These are phyloP conservation scores for Encarsia formosa DNA, from an alignment of 2,888 invertebrate species.

Conservation along the genomic window DNA sequence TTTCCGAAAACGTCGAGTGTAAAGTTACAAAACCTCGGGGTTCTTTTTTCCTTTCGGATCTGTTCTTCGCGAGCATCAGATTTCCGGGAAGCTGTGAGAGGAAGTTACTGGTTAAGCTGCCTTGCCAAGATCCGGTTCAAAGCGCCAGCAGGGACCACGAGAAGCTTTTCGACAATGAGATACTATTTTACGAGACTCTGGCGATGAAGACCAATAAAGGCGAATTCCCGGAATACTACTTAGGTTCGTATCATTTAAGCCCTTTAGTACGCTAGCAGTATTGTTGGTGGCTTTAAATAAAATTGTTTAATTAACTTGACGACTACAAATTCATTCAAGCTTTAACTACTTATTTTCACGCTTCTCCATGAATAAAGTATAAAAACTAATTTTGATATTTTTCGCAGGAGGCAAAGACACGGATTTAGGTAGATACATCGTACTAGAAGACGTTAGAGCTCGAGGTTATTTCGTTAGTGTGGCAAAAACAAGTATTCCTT, in stretches of 20 bases:
- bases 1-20: slow-evolving; percentile 20
- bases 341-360: too few relatives aligned
- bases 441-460: slow-evolving; percentile 35
- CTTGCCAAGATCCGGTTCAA: background rate
- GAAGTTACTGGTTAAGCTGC: slow-evolving; percentile 3
- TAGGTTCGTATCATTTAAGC: slow-evolving; percentile 4
- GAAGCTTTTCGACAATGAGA: slow-evolving; percentile 41
- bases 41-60: slow-evolving; percentile 30
- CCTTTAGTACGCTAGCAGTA: too few relatives aligned
- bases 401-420: slow-evolving; percentile 19
- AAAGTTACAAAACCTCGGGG: slow-evolving; percentile 26
- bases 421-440: slow-evolving; percentile 29
- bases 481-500: slow-evolving; percentile 25
- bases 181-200: slow-evolving; percentile 38
- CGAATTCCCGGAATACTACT: slow-evolving; percentile 28
- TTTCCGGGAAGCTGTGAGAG: slow-evolving; percentile 4
- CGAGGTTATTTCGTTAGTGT: slow-evolving; percentile 31
- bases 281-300: too few relatives aligned
- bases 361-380: too few relatives aligned
- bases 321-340: too few relatives aligned
- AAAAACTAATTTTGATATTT: too few relatives aligned
- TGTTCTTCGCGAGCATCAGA: slow-evolving; percentile 30
- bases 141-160: background rate
- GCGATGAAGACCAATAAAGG: slow-evolving; percentile 11
- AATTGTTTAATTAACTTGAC: too few relatives aligned